phyloP scores from a whole-genome alignment of 2,888 invertebrate species.

The Rugalucina vietnamica region DNA sequence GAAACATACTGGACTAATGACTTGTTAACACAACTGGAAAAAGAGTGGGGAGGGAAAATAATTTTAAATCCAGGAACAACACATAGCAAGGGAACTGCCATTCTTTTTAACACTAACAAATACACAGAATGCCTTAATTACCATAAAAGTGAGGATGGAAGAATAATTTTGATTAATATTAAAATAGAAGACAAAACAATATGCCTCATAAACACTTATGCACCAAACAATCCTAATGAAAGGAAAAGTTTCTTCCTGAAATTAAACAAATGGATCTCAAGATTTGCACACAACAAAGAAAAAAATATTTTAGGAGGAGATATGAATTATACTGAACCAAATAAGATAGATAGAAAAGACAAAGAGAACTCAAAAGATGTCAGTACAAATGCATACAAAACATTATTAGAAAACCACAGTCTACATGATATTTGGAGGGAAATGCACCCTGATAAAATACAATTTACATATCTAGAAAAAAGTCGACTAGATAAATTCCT shows the following conservation, averaged over 20 bases:
- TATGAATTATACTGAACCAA: background rate
- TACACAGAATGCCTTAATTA: background rate
- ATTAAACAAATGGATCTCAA: background rate
- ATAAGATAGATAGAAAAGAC: background rate
- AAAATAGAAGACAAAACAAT: background rate
- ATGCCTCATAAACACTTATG: background rate
- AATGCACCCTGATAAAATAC: background rate
- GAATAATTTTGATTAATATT: background rate
- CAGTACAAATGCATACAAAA: background rate
- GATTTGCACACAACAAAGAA: background rate
- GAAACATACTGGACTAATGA: background rate
- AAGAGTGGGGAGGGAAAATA: background rate
- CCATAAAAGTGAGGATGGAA: background rate
- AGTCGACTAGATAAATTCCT: background rate
- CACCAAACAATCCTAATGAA: background rate
- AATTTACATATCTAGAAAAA: background rate
- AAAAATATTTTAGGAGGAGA: background rate
- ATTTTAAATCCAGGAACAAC: background rate
- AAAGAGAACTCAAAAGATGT: background rate
- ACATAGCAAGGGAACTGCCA: background rate
- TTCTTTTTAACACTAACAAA: background rate
- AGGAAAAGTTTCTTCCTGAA: background rate
- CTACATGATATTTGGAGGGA: background rate
- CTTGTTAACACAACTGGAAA: background rate
- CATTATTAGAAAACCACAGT: background rate